phyloP scores from a whole-genome alignment of 1,140 invertebrate species.

The Diachasmimorpha longicaudata region DNA sequence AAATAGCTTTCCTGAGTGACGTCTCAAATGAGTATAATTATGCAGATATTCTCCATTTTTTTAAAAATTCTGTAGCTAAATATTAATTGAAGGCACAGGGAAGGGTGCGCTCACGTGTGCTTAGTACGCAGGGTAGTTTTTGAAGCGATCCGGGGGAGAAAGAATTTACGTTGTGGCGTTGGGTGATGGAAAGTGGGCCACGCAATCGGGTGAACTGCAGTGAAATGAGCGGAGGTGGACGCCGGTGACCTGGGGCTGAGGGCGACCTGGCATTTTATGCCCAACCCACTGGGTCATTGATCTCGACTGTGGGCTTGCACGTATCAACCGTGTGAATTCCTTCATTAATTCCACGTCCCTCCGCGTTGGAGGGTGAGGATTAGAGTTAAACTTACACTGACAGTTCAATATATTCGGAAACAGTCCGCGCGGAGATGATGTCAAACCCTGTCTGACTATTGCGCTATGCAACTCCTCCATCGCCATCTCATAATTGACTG shows the following conservation, averaged over 20 bases:
- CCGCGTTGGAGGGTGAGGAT: no score
- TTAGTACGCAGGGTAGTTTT: slow-evolving; percentile 20
- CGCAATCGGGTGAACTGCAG: slow-evolving; percentile 16
- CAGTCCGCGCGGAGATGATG: background rate
- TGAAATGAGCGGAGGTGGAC: background rate
- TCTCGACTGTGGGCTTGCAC: background rate
- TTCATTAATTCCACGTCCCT: no score
- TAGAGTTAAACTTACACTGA: background rate
- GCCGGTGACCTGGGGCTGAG: background rate
- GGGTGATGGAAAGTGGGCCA: background rate
- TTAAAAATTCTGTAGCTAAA: no score
- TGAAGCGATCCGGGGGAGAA: background rate
- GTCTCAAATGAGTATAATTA: no score
- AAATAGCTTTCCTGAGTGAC: no score
- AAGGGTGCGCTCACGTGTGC: slow-evolving; percentile 20
- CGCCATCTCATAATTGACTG: background rate
- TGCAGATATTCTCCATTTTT: no score
- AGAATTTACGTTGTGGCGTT: slow-evolving; percentile 4
- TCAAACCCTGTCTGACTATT: background rate
- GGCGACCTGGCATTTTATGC: background rate
- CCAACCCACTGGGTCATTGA: slow-evolving; percentile 25
- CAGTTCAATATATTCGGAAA: background rate
- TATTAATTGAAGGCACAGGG: background rate
- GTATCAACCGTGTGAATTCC: no score
- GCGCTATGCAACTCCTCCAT: background rate